Conservation (phyloP, 2,797 vertebrate genomes). For the Tamandua tetradactyla region DNA sequence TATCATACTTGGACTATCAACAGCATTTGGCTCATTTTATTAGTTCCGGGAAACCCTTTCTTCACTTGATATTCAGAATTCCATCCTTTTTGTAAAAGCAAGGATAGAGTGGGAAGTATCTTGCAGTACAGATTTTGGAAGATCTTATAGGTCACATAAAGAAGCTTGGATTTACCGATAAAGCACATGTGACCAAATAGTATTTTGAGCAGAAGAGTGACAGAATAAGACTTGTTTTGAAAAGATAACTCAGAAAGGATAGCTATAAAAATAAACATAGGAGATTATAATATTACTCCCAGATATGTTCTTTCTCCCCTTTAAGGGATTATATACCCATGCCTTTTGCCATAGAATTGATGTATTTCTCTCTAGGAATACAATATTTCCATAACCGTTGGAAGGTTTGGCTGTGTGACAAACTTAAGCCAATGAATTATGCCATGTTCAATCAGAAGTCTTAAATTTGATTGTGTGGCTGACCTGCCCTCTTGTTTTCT, state of each 20-base stretch:
- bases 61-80: slow-evolving; percentile 16
- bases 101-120: not conserved
- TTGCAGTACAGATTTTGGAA: not conserved
- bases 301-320: not conserved
- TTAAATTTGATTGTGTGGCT: not conserved
- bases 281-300: not conserved
- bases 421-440: not conserved
- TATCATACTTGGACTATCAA: not conserved
- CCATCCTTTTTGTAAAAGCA: not conserved
- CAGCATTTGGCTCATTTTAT: not conserved
- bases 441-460: not conserved
- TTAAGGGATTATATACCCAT: not conserved
- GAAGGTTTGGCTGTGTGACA: not conserved
- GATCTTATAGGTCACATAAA: not conserved
- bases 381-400: not conserved
- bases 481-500: not conserved
- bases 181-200: not conserved
- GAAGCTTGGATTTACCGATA: not conserved
- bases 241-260: not conserved
- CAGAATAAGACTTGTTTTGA: not conserved
- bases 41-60: not conserved
- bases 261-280: not conserved
- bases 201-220: slow-evolving; percentile 40
- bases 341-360: not conserved
- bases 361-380: not conserved